phyloP scores from a whole-genome alignment of 2,888 invertebrate species.

The Drosophila mulleri region DNA sequence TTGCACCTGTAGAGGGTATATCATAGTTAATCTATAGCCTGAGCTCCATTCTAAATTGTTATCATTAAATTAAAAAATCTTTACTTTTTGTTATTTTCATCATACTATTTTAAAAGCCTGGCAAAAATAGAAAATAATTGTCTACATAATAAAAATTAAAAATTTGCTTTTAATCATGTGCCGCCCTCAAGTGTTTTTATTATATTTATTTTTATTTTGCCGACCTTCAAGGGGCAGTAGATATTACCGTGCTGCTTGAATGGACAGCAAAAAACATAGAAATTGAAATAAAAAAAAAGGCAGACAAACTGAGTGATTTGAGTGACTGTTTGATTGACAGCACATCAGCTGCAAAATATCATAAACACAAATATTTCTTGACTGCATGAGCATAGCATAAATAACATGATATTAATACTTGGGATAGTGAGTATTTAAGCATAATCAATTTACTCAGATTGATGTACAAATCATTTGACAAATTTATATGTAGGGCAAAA shows the following conservation, averaged over 20 bases:
- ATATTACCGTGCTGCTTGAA: conserved; percentile 69
- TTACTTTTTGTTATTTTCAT: background rate
- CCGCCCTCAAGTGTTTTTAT: conserved; percentile 66
- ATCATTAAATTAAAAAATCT: conserved; percentile 1
- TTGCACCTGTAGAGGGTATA: background rate
- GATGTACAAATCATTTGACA: too few relatives aligned
- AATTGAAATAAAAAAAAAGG: conserved; percentile 14
- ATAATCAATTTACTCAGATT: background rate
- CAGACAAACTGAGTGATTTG: conserved; percentile 44
- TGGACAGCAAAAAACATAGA: conserved; percentile 54
- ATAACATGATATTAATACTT: conserved; percentile 8
- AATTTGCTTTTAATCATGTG: conserved; percentile 20
- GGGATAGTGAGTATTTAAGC: background rate
- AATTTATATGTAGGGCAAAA: too few relatives aligned
- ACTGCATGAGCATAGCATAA: conserved; percentile 20
- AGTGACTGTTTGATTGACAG: conserved; percentile 53
- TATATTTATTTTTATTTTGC: conserved; percentile 12
- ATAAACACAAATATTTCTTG: conserved; percentile 21
- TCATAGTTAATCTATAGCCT: background rate
- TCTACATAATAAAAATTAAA: conserved; percentile 25
- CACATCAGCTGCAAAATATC: conserved; percentile 45
- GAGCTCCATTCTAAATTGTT: background rate
- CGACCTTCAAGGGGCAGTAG: conserved; percentile 76
- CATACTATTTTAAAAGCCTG: background rate
- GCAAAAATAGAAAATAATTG: conserved; percentile 35